Evolutionary conservation across 1,140 invertebrate genomes (phyloP), one percentile per base, ranked within the genome.

Genomic region (Sarcophaga bullata): DNA sequence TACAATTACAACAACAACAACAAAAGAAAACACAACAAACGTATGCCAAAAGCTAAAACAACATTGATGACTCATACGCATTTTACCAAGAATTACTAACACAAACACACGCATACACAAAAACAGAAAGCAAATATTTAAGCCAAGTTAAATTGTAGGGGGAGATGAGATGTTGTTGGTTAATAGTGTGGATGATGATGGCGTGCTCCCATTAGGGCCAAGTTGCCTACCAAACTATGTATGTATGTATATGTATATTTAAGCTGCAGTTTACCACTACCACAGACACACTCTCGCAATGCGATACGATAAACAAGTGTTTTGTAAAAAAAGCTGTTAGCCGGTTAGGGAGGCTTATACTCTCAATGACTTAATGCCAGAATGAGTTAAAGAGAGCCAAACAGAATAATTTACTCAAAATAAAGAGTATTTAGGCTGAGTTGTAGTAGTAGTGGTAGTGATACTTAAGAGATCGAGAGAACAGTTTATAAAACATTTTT

Each of bases 71-170:
- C 80, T 83, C 82, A 83, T 83, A 49, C 52, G 19, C 37, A 81
- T 81, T 78, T 78, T 81, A 81, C 82, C 80, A 80, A 81, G 82
- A 83, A 83, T 83, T 83, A 10, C 9, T 52, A 50, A 78, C 17
- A 78, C 75, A 19, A 8, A 25, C 62, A 25, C 19, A 17, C 19
- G 49, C 46, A 75, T 0, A 10, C 19, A 76, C 46, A 75, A 2
- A 10, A 48, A 76, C 73, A 76, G 7, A 13, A 15, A 62, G 7
- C 58, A 19, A 72, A 17, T 50, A 50, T 50, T 78, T 17, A 49
- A 50, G 25, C 75, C 75, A 68, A 19, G 62, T 68, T 68, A 25
- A 19, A 4, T 37, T 37, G 62, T 68, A 68, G n/a, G 62, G n/a
- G 62, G 62, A 68, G 62, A 19, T 19, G 62, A 19, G 13, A 10